These are phyloP conservation scores for Microctonus brassicae DNA, from an alignment of 2,888 invertebrate genomes.

Conservation along the genomic window DNA sequence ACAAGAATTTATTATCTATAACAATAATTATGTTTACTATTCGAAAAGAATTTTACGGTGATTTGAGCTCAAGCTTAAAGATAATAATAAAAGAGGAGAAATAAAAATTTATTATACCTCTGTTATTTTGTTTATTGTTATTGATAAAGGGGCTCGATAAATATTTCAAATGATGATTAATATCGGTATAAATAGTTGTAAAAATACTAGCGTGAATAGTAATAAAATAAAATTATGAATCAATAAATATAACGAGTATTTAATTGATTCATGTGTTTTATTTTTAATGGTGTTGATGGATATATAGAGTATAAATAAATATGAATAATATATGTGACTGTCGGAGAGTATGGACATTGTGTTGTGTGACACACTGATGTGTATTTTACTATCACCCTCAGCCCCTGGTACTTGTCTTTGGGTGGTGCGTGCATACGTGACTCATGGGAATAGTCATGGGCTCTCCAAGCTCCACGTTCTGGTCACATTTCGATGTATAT, in stretches of 20 bases:
- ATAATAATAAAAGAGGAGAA: background rate
- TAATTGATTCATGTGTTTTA: background rate
- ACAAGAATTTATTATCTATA: conserved; percentile 23
- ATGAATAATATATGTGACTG: conserved; percentile 50
- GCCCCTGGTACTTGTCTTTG: conserved; percentile 1
- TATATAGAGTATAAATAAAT: no score
- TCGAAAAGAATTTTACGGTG: background rate
- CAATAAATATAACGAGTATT: background rate
- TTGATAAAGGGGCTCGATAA: background rate
- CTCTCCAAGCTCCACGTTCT: background rate
- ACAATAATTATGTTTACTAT: conserved; percentile 26
- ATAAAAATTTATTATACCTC: background rate
- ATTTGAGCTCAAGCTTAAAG: background rate
- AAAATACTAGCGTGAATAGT: background rate
- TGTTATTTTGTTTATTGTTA: background rate
- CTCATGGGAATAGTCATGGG: conserved; percentile 41
- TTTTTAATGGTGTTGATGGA: no score
- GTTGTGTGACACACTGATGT: conserved; percentile 34
- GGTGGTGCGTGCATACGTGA: conserved; percentile 33
- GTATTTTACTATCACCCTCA: background rate
- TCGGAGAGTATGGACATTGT: background rate
- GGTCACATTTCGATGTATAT: background rate
- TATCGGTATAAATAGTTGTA: background rate
- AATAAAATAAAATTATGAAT: background rate
- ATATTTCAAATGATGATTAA: no score